Evolutionary conservation across 1,140 invertebrate genomes (phyloP), one percentile per base, ranked within the genome.

Genomic region (Temnothorax longispinosus): DNA sequence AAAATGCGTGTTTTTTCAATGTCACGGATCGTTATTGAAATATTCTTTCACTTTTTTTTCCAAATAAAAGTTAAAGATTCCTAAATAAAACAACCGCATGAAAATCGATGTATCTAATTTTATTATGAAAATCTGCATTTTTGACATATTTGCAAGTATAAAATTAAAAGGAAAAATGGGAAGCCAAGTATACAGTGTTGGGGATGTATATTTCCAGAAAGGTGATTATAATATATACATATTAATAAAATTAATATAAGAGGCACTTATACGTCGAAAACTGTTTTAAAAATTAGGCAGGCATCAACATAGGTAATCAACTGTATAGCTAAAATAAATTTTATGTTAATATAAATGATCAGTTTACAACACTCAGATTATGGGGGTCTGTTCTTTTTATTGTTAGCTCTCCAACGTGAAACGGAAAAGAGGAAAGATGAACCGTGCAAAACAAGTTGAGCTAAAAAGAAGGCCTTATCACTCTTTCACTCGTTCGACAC

Each of bases 231-330:
- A 50, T 50, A 50, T 15, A 52, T 72, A 64, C 21, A 72, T 38
- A 32, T 72, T 58, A 60, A 60, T n/a, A 76, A 76, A 44, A 18
- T 76, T 41, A 60, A 15, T 41, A 13, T 44, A 44, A 74, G 11
- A 56, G n/a, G 10, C 10, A 35, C 1, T 72, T 38, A 2, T 60
- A 13, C n/a, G 0, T 60, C 3, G 18, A 18, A 76, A 32, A 18
- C 13, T 38, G 13, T 44, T 60, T 58, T n/a, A 44, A 44, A 60
- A 60, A 21, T 41, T 69, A 47, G 11, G 2, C 44, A 44, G 35
- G 13, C 54, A n/a, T 27, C 1, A 27, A 41, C n/a, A 27, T 27
- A 27, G 27, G 27, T 58, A 56, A 74, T 52, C n/a, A 67, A 65
- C 52, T 74, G 10, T 38, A 38, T 10, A 56, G n/a, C 10, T 27